Conservation (phyloP, 1,140 invertebrate genomes). For the Reticulitermes speratus region DNA sequence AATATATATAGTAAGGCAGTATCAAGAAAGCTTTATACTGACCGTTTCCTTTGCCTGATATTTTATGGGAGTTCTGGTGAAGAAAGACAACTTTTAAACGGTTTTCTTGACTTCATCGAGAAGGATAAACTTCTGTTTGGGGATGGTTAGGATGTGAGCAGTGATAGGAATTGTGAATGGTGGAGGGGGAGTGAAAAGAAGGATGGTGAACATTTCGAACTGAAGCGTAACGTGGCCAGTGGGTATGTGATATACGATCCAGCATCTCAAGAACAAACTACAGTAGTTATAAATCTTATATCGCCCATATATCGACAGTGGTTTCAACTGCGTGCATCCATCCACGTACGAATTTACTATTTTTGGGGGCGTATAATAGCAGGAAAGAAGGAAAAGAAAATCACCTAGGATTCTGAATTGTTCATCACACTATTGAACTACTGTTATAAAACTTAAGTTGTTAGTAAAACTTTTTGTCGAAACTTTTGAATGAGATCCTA, state of each 20-base stretch:
- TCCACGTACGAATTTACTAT: no score
- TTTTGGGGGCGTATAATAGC: no score
- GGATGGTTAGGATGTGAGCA: no score
- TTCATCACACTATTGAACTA: no score
- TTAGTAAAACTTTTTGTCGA: no score
- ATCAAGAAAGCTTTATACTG: background rate
- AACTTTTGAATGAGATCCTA: no score
- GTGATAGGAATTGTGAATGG: no score
- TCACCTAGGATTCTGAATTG: no score
- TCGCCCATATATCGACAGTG: background rate
- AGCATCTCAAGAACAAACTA: background rate
- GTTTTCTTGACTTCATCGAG: conserved; percentile 11
- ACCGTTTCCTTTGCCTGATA: background rate
- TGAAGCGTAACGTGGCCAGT: background rate
- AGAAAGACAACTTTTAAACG: conserved; percentile 14
- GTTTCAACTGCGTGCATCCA: no score
- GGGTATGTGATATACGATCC: background rate
- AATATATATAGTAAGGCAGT: background rate
- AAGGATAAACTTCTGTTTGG: background rate
- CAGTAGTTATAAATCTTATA: background rate
- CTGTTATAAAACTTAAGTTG: no score
- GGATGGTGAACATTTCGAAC: background rate
- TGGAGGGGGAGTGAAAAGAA: no score
- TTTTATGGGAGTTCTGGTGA: conserved; percentile 11
- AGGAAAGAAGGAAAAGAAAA: no score